A percentile compares a stretch with the other conserved stretches of the same genome.
phyloP scores from a whole-genome alignment of 2,888 invertebrate species.

The Cantharis flavilabris region DNA sequence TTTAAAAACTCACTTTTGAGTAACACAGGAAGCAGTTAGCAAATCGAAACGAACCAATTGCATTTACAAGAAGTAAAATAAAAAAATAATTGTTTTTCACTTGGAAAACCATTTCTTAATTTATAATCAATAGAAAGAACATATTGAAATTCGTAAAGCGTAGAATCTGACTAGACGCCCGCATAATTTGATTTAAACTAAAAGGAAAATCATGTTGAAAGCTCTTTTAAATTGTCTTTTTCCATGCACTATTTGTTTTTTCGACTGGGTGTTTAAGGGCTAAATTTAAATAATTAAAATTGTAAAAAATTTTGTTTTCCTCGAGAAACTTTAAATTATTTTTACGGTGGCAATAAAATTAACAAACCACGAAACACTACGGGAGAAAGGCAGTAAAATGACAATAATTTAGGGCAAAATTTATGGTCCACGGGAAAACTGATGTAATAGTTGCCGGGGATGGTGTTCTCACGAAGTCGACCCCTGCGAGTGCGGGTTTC shows the following conservation, averaged over 20 bases:
- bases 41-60: conserved; percentile 5
- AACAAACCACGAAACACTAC: not conserved
- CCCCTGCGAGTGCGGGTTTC: not conserved
- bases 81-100: conserved; percentile 1
- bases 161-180: conserved; percentile 24
- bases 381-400: not conserved
- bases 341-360: not conserved
- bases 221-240: conserved; percentile 18
- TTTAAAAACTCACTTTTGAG: not conserved
- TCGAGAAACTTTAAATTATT: not conserved
- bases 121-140: conserved; percentile 30
- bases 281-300: not conserved
- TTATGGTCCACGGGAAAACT: not conserved
- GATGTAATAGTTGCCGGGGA: not conserved
- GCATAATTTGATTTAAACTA: conserved; percentile 31
- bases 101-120: conserved; percentile 23
- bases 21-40: not conserved
- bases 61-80: conserved; percentile 7
- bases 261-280: not conserved
- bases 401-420: not conserved
- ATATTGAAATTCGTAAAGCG: conserved; percentile 31
- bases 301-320: not conserved
- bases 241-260: conserved; percentile 6
- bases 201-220: conserved; percentile 29
- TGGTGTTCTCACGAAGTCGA: not conserved